phyloP scores from a whole-genome alignment of 1,140 invertebrate genomes.

The Amyelois transitella region DNA sequence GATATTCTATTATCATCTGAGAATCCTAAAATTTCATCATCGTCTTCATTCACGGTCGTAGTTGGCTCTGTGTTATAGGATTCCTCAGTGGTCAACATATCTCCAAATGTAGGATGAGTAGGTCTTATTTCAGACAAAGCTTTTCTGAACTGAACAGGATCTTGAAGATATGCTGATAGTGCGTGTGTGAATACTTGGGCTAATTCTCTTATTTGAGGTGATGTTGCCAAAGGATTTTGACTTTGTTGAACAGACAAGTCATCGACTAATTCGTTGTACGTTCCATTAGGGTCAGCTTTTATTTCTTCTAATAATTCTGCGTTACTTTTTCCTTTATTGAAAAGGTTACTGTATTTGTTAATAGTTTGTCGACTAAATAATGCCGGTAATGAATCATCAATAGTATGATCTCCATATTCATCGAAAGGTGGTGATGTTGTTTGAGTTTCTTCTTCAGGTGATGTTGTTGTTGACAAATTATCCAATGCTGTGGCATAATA shows the following conservation, averaged over 20 bases:
- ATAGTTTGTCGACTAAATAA: conserved; percentile 76
- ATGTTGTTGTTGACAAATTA: conserved; percentile 73
- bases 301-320: conserved; percentile 51
- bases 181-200: conserved; percentile 89
- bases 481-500: conserved; percentile 84
- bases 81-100: conserved; percentile 56
- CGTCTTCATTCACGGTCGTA: conserved; percentile 78
- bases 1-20: conserved; percentile 76
- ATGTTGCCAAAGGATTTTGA: conserved; percentile 74
- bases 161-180: conserved; percentile 85
- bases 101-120: conserved; percentile 79
- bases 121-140: conserved; percentile 84
- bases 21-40: conserved; percentile 85
- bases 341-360: conserved; percentile 76
- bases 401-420: conserved; percentile 36
- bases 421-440: conserved; percentile 40
- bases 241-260: conserved; percentile 78
- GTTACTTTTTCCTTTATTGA: conserved; percentile 61
- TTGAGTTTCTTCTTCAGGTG: conserved; percentile 50
- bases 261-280: conserved; percentile 72
- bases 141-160: conserved; percentile 85
- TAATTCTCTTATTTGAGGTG: conserved; percentile 82
- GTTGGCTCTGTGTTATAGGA: conserved; percentile 59
- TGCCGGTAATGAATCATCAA: conserved; percentile 54
- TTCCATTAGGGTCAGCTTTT: conserved; percentile 55